phyloP scores from a whole-genome alignment of 2,113 vertebrate species.

The Deroptyus accipitrinus region DNA sequence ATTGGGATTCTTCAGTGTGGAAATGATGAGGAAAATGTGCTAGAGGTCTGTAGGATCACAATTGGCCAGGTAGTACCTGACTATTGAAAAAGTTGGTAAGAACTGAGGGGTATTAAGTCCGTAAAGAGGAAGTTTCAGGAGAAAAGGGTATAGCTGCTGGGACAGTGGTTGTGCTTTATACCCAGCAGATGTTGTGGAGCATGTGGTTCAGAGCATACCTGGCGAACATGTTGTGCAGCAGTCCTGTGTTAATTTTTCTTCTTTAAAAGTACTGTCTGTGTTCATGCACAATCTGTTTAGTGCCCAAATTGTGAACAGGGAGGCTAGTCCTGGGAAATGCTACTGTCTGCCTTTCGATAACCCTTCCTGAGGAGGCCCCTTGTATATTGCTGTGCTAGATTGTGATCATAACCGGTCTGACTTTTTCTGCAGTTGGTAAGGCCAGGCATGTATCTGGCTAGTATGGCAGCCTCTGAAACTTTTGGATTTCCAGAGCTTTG shows the following conservation, averaged over 20 bases:
- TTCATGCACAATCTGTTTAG: background rate
- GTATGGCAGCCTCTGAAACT: background rate
- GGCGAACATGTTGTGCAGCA: background rate
- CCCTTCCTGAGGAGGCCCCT: background rate
- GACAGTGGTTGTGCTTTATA: background rate
- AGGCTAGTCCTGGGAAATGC: background rate
- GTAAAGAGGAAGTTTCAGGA: background rate
- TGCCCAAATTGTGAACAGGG: background rate
- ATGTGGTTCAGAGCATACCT: background rate
- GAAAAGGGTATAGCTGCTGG: background rate
- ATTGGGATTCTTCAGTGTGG: background rate
- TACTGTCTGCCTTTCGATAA: background rate
- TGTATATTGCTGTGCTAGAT: background rate
- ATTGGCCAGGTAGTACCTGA: background rate
- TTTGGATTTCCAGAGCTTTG: background rate
- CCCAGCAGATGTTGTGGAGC: background rate
- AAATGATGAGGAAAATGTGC: background rate
- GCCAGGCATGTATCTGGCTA: background rate
- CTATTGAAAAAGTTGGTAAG: background rate
- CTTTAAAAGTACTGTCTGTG: background rate
- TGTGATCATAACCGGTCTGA: background rate
- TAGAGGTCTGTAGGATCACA: background rate
- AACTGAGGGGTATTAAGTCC: background rate
- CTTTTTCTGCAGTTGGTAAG: background rate
- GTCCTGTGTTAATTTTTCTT: background rate